Conservation (phyloP, 2,797 vertebrate species). For the Squalus acanthias region DNA sequence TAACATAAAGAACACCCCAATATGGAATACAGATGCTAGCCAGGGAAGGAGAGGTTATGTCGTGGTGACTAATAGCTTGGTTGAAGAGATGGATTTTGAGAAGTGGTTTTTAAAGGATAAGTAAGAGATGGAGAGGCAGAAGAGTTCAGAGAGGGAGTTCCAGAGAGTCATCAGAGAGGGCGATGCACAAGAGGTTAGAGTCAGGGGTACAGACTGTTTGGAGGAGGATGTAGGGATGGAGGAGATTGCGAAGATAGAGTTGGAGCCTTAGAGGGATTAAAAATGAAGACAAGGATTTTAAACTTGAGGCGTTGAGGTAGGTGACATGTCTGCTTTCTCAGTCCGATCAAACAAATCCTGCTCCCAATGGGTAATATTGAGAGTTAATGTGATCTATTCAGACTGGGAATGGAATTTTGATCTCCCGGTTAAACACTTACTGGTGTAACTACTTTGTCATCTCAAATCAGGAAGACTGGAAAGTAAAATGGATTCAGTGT, state of each 20-base stretch:
- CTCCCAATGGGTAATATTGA: neutral
- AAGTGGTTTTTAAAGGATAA: neutral
- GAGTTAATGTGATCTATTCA: neutral
- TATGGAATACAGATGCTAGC: neutral
- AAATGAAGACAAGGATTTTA: neutral
- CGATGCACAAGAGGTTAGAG: neutral
- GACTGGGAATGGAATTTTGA: neutral
- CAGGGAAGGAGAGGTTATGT: neutral
- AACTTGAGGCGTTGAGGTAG: too few relatives aligned
- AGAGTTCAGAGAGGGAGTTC: neutral
- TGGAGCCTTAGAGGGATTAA: too few relatives aligned
- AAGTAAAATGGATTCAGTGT: too few relatives aligned
- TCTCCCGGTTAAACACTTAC: neutral
- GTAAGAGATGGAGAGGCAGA: neutral
- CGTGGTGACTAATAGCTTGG: neutral
- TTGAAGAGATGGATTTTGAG: neutral
- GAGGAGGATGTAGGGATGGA: too few relatives aligned
- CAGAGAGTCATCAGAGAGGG: neutral
- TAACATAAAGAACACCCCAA: too few relatives aligned
- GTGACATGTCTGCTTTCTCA: too few relatives aligned
- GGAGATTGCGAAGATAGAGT: too few relatives aligned
- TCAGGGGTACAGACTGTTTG: too few relatives aligned
- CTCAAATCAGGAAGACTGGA: too few relatives aligned
- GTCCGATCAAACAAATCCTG: neutral
- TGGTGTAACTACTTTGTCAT: too few relatives aligned